Evolutionary conservation across 2,797 vertebrate genomes (phyloP), one percentile per base, ranked within the genome.

Genomic region (Alca torda): DNA sequence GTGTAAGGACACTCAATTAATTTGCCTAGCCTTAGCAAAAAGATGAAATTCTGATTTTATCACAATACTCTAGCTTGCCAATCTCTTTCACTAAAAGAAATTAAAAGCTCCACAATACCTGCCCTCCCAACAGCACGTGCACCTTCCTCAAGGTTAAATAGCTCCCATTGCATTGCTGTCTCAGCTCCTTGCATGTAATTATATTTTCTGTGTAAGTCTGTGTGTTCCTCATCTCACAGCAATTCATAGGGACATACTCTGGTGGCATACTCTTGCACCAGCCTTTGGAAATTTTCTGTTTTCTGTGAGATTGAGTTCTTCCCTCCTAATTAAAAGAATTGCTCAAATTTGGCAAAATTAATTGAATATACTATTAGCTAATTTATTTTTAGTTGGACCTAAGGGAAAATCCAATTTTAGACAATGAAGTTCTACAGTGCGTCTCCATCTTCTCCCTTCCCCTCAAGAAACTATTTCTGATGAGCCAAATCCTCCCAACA

Each of bases 381-480:
- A 96, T 97, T 95, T 96, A 96, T 96, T 96, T 96, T 96, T 94
- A 95, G 90, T 77, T 87, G 80, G 88, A 92, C 95, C 92, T 95
- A 68, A 92, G 96, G 96, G 96, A 95, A 92, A 94, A 93, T 94
- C 92, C 86, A 46, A 25, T 95, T 96, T 93, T 95, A 95, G 92
- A 74, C 1, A 0, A 77, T 11, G 31, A 94, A 90, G 84, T 93
- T 78, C 65, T 72, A 61, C 50, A 67, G 51, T 4, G 6, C 6
- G 4, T 77, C 74, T 84, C 81, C 67, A n/a, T 70, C 60, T 91
- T 84, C 53, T 85, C 45, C 18, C 13, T 93, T 90, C 72, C 68
- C 53, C 48, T 82, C 70, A 88, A 90, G 63, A 93, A 95, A 74
- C 11, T 37, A 15, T 31, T 82, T 77, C 59, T 70, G 35, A 84